Base-by-base conservation (phyloP, 2,797 vertebrate genomes). In the Acipenser oxyrinchus region DNA sequence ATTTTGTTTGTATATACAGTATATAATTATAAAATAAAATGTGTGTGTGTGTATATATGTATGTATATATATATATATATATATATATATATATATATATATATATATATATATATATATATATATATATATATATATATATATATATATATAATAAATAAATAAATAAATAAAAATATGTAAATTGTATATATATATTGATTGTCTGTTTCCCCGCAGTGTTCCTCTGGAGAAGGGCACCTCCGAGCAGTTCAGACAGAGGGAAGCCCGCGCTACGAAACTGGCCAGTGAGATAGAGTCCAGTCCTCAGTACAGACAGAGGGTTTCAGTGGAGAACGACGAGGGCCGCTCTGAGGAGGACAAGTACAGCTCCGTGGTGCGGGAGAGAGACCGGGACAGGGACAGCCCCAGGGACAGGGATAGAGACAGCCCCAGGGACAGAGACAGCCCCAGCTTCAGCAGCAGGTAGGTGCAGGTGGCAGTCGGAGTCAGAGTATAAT, bases 221-320 rank as follows among this genome's bases (percentile, higher is more conserved):
- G 91, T 95, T 15, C 92, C 92, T 6, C 82, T 96, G 70, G 94
- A 96, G 72, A 91, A 87, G 60, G 93, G 93, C 62, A 94, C 88
- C 73, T 87, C 91, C 0, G 94, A 95, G 55, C 80, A 86, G 52
- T 96, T 83, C 76, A 86, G 92, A 6, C 93, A 95, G 77, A 81
- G 94, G 68, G 93, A 96, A 76, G 91, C 92, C 0, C 89, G 94
- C 0, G 94, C 94, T 0, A 81, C 92, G 7, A 91, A 93, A 8
- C 76, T 96, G 69, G 94, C 93, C 66, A 91, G 83, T 23, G 94
- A 96, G 80, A 96, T 96, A 8, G 94, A 96, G 70, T 90, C 93
- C 0, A 96, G 91, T 60, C 89, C 93, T 0, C 94, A 95, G 77
- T 95, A 95, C 77, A 88, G 93, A 66, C 84, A 90, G 51, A 88